A percentile compares a stretch with the other conserved stretches of the same genome.
Evolutionary conservation across 1,140 invertebrate genomes (phyloP).

Genomic region (Teleogryllus occipitalis): DNA sequence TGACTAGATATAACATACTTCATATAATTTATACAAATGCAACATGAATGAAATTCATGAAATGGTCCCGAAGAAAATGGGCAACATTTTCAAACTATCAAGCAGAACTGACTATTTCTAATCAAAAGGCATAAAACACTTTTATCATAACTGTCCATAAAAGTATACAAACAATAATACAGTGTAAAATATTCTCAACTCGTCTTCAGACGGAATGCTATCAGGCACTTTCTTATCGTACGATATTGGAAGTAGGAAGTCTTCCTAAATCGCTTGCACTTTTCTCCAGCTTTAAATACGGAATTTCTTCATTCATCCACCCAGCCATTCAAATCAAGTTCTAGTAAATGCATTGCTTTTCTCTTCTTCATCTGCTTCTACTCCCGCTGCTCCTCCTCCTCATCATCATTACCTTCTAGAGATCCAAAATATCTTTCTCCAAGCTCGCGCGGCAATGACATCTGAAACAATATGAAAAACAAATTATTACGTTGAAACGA

Average conservation of each 20-base stretch:
- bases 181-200: not conserved
- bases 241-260: not conserved
- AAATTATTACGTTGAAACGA: not conserved
- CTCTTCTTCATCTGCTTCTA: not conserved
- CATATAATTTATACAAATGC: conserved; percentile 2
- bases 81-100: not conserved
- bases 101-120: conserved; percentile 1
- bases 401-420: not conserved
- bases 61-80: not conserved
- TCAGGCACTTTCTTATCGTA: not conserved
- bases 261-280: not conserved
- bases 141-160: not conserved
- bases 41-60: not conserved
- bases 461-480: not conserved
- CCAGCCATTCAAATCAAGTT: not conserved
- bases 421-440: not conserved
- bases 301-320: not conserved
- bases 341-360: not conserved
- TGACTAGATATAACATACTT: not conserved
- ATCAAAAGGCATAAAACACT: not conserved
- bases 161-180: conserved; percentile 3
- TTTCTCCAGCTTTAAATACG: not conserved
- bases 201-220: not conserved
- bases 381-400: too few relatives aligned
- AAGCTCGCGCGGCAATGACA: not conserved